Conservation (phyloP, 2,113 vertebrate genomes). For the Notothenia coriiceps region DNA sequence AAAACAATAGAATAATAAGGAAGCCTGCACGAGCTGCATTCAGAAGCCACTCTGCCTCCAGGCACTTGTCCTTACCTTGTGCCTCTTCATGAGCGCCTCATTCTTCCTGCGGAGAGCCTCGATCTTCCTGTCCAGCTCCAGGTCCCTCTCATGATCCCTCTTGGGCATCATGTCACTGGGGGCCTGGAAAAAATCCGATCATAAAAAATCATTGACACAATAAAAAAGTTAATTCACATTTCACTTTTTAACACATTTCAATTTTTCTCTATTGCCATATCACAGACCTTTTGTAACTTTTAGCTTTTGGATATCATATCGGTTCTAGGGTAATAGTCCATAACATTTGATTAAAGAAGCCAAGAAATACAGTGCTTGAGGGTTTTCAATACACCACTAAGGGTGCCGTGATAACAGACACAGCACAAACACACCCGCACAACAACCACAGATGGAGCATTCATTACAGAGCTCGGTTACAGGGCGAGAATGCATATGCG, state of each 20-base stretch:
- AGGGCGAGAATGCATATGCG: slow-evolving; percentile 58
- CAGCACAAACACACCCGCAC: slow-evolving; percentile 30
- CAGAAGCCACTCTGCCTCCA: slow-evolving; percentile 3
- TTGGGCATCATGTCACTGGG: slow-evolving; percentile 81
- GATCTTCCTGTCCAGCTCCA: slow-evolving; percentile 94
- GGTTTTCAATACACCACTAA: background rate
- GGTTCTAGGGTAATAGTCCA: no score
- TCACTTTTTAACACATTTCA: background rate
- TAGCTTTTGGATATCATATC: no score
- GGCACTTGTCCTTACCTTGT: slow-evolving; percentile 87
- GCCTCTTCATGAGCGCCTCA: slow-evolving; percentile 91
- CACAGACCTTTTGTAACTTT: no score
- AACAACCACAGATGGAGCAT: slow-evolving; percentile 70
- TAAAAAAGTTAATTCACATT: background rate
- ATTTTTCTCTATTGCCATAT: no score
- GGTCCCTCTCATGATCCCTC: slow-evolving; percentile 91
- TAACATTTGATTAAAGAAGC: background rate
- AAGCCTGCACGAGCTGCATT: background rate
- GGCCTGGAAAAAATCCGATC: slow-evolving; percentile 76
- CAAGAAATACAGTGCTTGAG: background rate
- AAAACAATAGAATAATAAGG: slow-evolving; percentile 31
- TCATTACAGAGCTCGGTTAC: slow-evolving; percentile 78
- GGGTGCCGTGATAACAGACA: slow-evolving; percentile 20
- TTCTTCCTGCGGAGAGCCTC: slow-evolving; percentile 95
- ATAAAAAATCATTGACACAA: background rate